phyloP scores from a whole-genome alignment of 1,140 invertebrate species.

The Zaprionus ornatus region DNA sequence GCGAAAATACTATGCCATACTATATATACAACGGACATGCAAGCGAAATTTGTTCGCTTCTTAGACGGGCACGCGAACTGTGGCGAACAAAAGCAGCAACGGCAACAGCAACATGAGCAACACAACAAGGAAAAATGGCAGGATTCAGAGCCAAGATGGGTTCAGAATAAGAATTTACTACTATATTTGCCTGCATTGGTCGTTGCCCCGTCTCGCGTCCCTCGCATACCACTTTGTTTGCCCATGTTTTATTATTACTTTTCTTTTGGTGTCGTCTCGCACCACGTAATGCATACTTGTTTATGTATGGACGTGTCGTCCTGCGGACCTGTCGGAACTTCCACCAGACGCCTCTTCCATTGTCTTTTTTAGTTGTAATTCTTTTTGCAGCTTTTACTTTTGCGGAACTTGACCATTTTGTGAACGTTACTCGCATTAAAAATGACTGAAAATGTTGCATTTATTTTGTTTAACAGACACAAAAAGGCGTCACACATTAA shows the following conservation, averaged over 20 bases:
- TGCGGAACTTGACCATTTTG: conserved; percentile 22
- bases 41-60: conserved; percentile 76
- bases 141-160: conserved; percentile 22
- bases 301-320: conserved; percentile 56
- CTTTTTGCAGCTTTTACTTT: neutral
- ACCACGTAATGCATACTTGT: conserved; percentile 71
- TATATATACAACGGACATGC: conserved; percentile 53
- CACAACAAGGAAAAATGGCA: conserved; percentile 28
- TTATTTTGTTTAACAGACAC: neutral
- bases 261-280: conserved; percentile 30
- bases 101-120: neutral
- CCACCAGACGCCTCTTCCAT: conserved; percentile 30
- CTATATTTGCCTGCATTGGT: conserved; percentile 30
- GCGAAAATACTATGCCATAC: conserved; percentile 67
- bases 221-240: conserved; percentile 50
- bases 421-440: neutral
- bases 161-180: conserved; percentile 30
- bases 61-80: conserved; percentile 56
- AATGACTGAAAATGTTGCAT: neutral
- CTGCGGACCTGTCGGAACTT: conserved; percentile 37
- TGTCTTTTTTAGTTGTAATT: conserved; percentile 23
- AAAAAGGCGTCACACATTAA: too few species aligned
- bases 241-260: conserved; percentile 78
- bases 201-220: neutral
- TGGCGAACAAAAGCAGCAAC: neutral